Evolutionary conservation across 2,113 vertebrate genomes (phyloP).

Genomic region (Lagopus muta): DNA sequence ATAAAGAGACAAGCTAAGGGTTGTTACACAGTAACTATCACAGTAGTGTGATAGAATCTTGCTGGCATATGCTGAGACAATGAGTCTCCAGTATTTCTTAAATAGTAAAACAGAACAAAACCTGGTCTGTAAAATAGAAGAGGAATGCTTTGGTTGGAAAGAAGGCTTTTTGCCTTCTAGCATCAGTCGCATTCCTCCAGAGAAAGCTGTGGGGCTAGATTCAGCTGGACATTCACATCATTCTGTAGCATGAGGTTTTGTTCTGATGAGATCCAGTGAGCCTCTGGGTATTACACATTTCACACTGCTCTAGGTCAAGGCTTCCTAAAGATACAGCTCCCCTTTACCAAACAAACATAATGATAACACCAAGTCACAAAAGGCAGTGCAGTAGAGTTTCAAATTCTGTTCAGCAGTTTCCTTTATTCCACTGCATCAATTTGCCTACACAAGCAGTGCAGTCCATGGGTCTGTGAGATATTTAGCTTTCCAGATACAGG

Average conservation of each 20-base stretch:
- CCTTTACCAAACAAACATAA: not conserved
- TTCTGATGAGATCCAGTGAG: not conserved
- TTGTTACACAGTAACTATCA: too few relatives aligned
- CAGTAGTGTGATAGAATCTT: too few relatives aligned
- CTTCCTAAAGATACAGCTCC: not conserved
- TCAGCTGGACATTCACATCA: not conserved
- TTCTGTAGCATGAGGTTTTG: not conserved
- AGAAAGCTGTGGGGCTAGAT: not conserved
- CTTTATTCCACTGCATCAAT: not conserved
- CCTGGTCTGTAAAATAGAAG: too few relatives aligned
- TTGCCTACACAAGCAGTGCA: not conserved
- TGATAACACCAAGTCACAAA: not conserved
- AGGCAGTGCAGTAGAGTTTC: not conserved
- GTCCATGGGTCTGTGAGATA: not conserved
- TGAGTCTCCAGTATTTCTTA: too few relatives aligned
- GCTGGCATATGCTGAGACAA: too few relatives aligned
- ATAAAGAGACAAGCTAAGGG: too few relatives aligned
- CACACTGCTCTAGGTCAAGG: not conserved
- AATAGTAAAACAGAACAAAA: too few relatives aligned
- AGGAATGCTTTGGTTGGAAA: not conserved
- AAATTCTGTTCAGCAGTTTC: not conserved
- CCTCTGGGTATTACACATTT: not conserved
- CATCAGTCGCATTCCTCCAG: not conserved
- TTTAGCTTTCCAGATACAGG: not conserved
- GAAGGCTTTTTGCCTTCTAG: not conserved